Conservation (phyloP, 1,140 invertebrate genomes). For the Drosophila asahinai region DNA sequence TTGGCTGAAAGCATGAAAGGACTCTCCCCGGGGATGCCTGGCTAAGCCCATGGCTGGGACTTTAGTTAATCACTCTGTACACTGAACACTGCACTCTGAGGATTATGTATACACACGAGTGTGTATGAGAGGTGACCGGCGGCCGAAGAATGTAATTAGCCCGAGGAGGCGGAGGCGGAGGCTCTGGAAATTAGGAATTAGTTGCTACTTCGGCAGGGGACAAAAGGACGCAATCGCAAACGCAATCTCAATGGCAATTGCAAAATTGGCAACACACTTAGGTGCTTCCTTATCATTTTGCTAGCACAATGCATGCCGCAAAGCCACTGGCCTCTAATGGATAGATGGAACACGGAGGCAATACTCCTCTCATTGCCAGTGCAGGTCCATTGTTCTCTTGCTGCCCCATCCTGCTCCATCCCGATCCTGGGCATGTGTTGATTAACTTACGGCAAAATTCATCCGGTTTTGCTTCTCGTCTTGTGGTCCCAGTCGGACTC, state of each 20-base stretch:
- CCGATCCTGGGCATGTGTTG: constrained; percentile 5
- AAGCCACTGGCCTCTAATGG: not conserved
- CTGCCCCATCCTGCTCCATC: not conserved
- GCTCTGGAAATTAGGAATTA: not conserved
- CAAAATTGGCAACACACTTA: not conserved
- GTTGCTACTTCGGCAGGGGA: not conserved
- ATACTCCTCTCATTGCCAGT: not conserved
- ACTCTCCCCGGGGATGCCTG: too few relatives aligned
- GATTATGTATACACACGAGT: too few relatives aligned
- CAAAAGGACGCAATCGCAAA: too few relatives aligned
- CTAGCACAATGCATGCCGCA: not conserved
- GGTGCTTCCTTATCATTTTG: not conserved
- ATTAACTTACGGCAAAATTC: constrained; percentile 5
- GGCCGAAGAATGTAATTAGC: not conserved
- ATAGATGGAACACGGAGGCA: not conserved
- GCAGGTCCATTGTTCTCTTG: not conserved
- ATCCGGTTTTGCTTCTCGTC: not conserved
- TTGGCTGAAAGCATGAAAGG: not conserved
- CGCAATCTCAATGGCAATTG: not conserved
- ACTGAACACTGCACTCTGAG: too few relatives aligned
- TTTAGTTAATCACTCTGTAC: too few relatives aligned
- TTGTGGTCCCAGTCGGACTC: not conserved
- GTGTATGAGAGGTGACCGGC: not conserved
- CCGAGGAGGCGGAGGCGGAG: not conserved
- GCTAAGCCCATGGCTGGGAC: too few relatives aligned